Percentiles rank a stretch among this genome's conserved stretches.
phyloP scores from a whole-genome alignment of 1,140 invertebrate species.

The Heterodera schachtii region DNA sequence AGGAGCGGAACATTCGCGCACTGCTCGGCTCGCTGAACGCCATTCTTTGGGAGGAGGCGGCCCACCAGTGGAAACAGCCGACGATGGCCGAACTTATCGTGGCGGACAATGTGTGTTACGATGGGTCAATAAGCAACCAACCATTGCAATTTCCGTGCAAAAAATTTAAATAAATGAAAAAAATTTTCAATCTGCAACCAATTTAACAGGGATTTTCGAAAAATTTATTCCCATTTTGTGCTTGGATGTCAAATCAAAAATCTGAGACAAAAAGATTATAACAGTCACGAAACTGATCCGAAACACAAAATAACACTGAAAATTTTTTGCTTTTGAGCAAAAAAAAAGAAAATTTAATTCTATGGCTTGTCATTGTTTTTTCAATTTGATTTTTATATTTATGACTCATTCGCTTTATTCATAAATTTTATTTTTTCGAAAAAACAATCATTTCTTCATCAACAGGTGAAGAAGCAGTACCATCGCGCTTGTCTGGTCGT shows the following conservation, averaged over 20 bases:
- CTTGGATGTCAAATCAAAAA: no score
- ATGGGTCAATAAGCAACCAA: constrained; percentile 72
- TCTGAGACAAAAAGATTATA: no score
- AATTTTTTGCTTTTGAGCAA: no score
- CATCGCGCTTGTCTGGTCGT: constrained; percentile 85
- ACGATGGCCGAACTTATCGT: constrained; percentile 91
- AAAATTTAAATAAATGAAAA: no score
- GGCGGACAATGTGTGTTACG: constrained; percentile 70
- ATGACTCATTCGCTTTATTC: background rate
- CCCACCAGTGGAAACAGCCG: constrained; percentile 79
- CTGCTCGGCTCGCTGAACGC: constrained; percentile 89
- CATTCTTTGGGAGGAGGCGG: constrained; percentile 87
- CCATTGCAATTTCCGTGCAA: background rate
- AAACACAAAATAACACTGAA: no score
- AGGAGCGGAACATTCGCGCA: constrained; percentile 92
- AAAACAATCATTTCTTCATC: background rate
- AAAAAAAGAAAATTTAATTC: background rate
- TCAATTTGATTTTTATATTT: background rate
- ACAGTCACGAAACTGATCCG: no score
- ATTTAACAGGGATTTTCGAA: no score
- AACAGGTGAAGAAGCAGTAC: constrained; percentile 81
- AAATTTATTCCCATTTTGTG: no score
- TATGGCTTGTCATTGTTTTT: background rate
- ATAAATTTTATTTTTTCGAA: background rate
- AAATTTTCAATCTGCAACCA: no score